A percentile compares a stretch with the other conserved stretches of the same genome.
Conservation (phyloP, 37 sponge, comb jelly and placozoan species). For the Geodia barretti region DNA sequence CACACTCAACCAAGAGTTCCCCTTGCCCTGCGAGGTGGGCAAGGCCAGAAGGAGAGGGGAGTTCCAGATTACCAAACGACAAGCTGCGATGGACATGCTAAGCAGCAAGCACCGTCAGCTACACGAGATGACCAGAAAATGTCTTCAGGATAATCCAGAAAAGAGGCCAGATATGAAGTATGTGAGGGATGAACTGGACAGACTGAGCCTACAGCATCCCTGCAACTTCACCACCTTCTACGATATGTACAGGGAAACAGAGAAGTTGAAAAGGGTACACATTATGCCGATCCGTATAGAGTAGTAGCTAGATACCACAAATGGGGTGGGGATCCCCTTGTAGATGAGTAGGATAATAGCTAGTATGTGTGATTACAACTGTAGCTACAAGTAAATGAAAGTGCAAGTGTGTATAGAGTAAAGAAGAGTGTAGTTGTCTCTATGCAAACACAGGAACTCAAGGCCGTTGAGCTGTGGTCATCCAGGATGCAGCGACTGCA, state of each 20-base stretch:
- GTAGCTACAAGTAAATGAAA: no score
- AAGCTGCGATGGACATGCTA: background rate
- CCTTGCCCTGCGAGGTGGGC: background rate
- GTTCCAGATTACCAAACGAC: background rate
- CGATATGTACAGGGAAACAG: background rate
- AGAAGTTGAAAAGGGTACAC: background rate
- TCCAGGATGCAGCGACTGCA: no score
- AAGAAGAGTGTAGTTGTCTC: no score
- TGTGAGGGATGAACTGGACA: background rate
- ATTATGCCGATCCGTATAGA: no score
- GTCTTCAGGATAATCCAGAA: background rate
- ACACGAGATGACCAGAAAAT: background rate
- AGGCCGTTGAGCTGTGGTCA: no score
- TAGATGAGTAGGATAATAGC: no score
- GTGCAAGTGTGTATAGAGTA: no score
- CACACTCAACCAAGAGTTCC: background rate
- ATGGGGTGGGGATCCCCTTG: no score
- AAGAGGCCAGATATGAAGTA: background rate
- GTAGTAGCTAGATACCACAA: no score
- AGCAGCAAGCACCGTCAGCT: background rate
- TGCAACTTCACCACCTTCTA: background rate
- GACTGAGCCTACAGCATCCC: background rate
- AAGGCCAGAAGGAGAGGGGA: background rate
- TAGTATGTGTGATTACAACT: no score
- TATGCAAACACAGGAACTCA: no score